phyloP scores from a whole-genome alignment of 2,113 vertebrate species.

The Haemorhous mexicanus region DNA sequence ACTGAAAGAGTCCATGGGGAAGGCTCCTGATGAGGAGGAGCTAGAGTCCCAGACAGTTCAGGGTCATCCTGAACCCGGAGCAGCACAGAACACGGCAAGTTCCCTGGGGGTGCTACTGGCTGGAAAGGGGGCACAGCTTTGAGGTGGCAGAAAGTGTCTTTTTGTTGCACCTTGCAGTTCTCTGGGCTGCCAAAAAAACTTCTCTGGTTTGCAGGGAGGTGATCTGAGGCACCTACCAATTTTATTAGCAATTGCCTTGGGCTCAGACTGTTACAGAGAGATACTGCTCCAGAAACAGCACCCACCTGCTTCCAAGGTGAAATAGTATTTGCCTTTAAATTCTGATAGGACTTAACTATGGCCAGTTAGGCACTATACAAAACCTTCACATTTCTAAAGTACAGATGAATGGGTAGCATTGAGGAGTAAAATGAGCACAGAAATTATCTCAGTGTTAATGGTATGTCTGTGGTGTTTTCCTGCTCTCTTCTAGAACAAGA shows the following conservation, averaged over 20 bases:
- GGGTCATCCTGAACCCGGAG: background rate
- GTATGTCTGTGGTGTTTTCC: background rate
- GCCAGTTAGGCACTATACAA: background rate
- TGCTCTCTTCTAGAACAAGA: background rate
- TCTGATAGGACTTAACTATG: background rate
- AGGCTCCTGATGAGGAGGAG: background rate
- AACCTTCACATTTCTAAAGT: background rate
- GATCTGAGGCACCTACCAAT: background rate
- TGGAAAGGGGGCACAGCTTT: background rate
- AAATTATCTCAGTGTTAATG: background rate
- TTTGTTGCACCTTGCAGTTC: background rate
- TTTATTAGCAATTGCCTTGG: background rate
- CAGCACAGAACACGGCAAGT: rapidly evolving
- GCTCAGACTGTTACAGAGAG: background rate
- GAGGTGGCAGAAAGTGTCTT: background rate
- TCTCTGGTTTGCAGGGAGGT: background rate
- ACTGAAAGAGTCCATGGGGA: background rate
- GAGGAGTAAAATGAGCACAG: background rate
- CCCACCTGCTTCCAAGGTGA: background rate
- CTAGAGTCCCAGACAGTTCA: background rate
- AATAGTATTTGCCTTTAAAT: background rate
- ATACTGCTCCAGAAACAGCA: background rate
- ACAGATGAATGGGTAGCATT: background rate
- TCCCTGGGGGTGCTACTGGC: background rate
- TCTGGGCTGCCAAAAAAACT: background rate